A percentile compares a stretch with the other conserved stretches of the same genome.
These are phyloP conservation scores for fruit fly (Drosophila melanogaster) DNA, from an alignment of 1,140 invertebrate genomes.

Conservation along the genomic window Release_6_plus_ISO1_MT NC_004354.4:6793501-6794000, in stretches of 20 bases:
- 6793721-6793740: constrained; percentile 27
- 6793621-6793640: not conserved
- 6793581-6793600: no score
- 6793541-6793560: not conserved
- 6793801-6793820: constrained; percentile 50
- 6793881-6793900: constrained; percentile 57
- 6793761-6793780: constrained; percentile 66
- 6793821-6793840: constrained; percentile 42
- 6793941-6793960: constrained; percentile 30
- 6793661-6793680: constrained; percentile 60
- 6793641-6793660: not conserved
- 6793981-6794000: not conserved
- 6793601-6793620: no score
- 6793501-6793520: no score
- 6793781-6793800: constrained; percentile 47
- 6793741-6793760: constrained; percentile 20
- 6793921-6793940: constrained; percentile 72
- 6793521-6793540: not conserved
- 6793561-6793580: no score
- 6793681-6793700: not conserved
- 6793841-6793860: not conserved
- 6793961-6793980: not conserved
- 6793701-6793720: not conserved
- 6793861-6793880: constrained; percentile 17
- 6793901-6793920: constrained; percentile 55